Conservation (phyloP, 2,797 vertebrate genomes). For the Gadopsis marmoratus region DNA sequence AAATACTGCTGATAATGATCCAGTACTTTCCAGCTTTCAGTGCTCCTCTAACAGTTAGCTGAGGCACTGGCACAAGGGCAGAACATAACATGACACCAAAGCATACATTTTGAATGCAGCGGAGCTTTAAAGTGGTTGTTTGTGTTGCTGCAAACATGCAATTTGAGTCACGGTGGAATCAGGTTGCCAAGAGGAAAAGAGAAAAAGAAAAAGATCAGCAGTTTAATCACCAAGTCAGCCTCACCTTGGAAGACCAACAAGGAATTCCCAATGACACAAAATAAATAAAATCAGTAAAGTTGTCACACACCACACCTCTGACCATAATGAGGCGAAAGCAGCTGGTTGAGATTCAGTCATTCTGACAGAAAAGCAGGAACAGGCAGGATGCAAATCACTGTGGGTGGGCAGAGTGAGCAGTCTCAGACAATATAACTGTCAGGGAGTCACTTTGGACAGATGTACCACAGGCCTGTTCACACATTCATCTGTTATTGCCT, state of each 20-base stretch:
- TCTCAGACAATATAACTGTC: conserved; percentile 17
- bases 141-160: conserved; percentile 25
- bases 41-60: neutral
- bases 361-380: conserved; percentile 46
- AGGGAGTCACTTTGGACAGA: conserved; percentile 30
- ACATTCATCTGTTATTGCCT: conserved; percentile 24
- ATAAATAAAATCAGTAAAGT: conserved; percentile 50
- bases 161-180: conserved; percentile 36
- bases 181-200: conserved; percentile 1
- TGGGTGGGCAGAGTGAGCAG: conserved; percentile 49
- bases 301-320: conserved; percentile 55
- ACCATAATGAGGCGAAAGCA: conserved; percentile 53
- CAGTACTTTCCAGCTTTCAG: neutral
- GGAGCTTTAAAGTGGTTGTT: conserved; percentile 10
- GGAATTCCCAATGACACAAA: conserved; percentile 48
- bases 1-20: neutral
- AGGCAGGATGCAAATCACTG: conserved; percentile 38
- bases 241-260: neutral
- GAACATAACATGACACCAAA: conserved; percentile 10
- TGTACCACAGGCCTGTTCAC: conserved; percentile 30
- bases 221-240: conserved; percentile 26
- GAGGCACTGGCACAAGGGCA: neutral
- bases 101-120: neutral
- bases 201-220: conserved; percentile 9
- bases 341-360: conserved; percentile 59